Conservation (phyloP, 2,113 vertebrate species). For the Xiphorhynchus elegans region DNA sequence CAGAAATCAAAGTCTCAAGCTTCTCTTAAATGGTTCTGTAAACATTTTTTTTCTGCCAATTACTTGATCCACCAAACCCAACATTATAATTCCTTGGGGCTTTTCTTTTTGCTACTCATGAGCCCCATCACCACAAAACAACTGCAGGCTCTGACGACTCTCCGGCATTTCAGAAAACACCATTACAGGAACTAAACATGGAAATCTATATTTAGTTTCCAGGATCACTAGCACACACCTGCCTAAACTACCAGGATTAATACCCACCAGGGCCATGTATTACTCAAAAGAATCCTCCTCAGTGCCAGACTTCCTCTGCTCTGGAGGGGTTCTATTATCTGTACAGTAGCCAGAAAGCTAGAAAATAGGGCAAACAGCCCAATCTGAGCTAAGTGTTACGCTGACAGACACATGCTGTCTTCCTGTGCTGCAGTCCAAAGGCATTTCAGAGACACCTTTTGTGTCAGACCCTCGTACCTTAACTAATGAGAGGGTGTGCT, state of each 20-base stretch:
- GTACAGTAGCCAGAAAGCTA: conserved; percentile 5
- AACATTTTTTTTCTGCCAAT: neutral
- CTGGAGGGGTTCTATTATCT: neutral
- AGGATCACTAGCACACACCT: neutral
- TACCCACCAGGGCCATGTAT: neutral
- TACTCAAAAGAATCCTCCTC: conserved; percentile 39
- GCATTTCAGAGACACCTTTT: neutral
- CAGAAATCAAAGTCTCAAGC: neutral
- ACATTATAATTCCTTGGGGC: neutral
- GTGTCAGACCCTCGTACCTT: neutral
- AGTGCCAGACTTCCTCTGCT: neutral
- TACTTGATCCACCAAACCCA: neutral
- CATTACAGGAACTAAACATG: neutral
- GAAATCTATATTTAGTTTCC: neutral
- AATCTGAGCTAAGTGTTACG: neutral
- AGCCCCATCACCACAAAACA: neutral
- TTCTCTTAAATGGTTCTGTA: neutral
- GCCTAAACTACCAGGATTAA: neutral
- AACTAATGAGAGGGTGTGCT: neutral
- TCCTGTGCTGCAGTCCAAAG: neutral
- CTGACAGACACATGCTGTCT: neutral
- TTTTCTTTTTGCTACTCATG: neutral
- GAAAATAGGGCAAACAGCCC: conserved; percentile 25
- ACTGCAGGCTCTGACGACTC: neutral
- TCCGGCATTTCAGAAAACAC: neutral